A percentile compares a stretch with the other conserved stretches of the same genome.
Evolutionary conservation across 2,888 invertebrate species (phyloP).

Genomic region (Archaeoteleia sp.): DNA sequence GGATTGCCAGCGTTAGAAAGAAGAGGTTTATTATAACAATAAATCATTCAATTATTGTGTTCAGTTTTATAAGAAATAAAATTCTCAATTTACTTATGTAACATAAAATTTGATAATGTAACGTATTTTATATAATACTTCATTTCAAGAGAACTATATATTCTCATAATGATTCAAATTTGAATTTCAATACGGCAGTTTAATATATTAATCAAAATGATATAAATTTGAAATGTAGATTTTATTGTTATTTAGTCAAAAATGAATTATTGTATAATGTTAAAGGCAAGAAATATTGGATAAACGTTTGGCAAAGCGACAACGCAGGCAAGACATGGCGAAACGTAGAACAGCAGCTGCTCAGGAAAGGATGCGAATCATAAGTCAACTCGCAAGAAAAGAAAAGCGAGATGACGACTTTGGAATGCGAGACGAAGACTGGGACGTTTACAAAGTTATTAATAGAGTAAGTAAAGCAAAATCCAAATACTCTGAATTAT

Average conservation of each 20-base stretch:
- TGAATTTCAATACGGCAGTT: no score
- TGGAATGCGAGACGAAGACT: constrained; percentile 94
- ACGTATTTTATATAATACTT: background rate
- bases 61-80: background rate
- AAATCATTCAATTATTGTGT: constrained; percentile 5
- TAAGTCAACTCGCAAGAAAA: constrained; percentile 89
- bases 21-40: constrained; percentile 77
- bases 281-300: constrained; percentile 83
- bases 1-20: constrained; percentile 77
- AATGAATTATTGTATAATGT: constrained; percentile 19
- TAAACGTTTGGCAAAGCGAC: constrained; percentile 84
- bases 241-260: no score
- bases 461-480: constrained; percentile 79
- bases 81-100: background rate
- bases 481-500: background rate
- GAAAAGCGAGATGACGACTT: constrained; percentile 91
- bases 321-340: constrained; percentile 91
- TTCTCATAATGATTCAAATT: no score
- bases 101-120: background rate
- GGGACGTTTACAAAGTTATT: constrained; percentile 97
- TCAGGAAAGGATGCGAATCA: constrained; percentile 95
- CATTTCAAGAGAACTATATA: no score
- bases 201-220: no score
- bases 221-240: no score
- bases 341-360: constrained; percentile 93